Evolutionary conservation across 2,797 vertebrate genomes (phyloP), one percentile per base, ranked within the genome.

Genomic region (Philypnodon macrostomus): DNA sequence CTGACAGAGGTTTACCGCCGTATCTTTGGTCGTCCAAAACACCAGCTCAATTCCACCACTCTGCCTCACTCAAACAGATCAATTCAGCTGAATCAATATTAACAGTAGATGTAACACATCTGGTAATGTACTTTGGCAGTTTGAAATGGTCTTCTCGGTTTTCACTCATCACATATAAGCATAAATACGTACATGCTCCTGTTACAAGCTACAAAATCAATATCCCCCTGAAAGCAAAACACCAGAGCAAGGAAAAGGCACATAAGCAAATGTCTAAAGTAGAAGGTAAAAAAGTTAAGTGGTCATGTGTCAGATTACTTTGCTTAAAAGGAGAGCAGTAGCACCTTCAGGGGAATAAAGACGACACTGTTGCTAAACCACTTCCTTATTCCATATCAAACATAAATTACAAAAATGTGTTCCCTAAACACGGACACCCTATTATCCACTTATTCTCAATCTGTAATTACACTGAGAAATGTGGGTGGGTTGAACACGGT

Each of bases 401-500:
- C 41, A 30, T 53, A 49, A 73, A 60, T 77, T 53, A 58, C 57
- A 75, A 67, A 73, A 80, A 79, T 69, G 56, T 64, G 55, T 71
- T 70, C 56, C 53, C 70, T 32, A 51, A 56, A 63, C 69, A 69
- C 49, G 69, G 59, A 69, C 54, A 63, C 53, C 44, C 38, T 54
- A 71, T 85, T 81, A 79, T 85, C 42, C 60, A 48, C 66, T 79
- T 48, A 72, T 80, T 84, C 80, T 74, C 64, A 38, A 81, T 79
- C 55, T 75, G 76, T 76, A 83, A 81, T 83, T 80, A 76, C 68
- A 72, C 68, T 67, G 66, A 85, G 74, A 87, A 84, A 84, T 82
- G 76, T 77, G 83, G 77, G 79, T 82, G 83, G 83, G 79, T 75
- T 67, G 64, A 63, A 54, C 62, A 67, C 53, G 41, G 73, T 78